Percentiles rank a stretch among this genome's conserved stretches.
Evolutionary conservation across 2,797 vertebrate species (phyloP).

Genomic region (Falco berigora): DNA sequence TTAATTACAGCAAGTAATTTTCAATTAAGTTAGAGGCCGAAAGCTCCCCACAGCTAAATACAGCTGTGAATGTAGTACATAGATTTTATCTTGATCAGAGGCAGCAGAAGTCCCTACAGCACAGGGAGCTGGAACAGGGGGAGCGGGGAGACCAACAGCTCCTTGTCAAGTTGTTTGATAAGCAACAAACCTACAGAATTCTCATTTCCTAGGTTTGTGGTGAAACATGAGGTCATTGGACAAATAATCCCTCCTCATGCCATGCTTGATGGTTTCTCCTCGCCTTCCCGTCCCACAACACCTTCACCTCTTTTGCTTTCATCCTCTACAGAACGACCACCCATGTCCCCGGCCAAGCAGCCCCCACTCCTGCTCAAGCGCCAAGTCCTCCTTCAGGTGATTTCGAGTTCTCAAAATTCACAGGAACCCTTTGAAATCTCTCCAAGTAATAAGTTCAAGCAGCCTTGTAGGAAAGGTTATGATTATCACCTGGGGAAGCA

Average conservation of each 20-base stretch:
- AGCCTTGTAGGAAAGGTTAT: background rate
- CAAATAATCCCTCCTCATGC: background rate
- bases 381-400: fast-evolving
- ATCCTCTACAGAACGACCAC: background rate
- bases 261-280: background rate
- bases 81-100: background rate
- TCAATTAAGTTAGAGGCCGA: background rate
- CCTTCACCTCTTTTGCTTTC: background rate
- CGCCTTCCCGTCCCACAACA: fast-evolving
- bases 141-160: background rate
- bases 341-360: background rate
- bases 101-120: background rate
- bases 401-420: background rate
- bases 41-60: background rate
- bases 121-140: background rate
- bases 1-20: slow-evolving; percentile 13
- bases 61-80: background rate
- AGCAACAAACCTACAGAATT: background rate
- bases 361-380: background rate
- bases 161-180: background rate
- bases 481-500: background rate
- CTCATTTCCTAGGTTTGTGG: background rate
- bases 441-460: background rate
- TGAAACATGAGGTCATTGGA: fast-evolving
- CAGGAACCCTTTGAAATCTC: background rate